Percentiles rank a stretch among this genome's conserved stretches.
Evolutionary conservation across 1,140 invertebrate species (phyloP).

Genomic region (Apis cerana): DNA sequence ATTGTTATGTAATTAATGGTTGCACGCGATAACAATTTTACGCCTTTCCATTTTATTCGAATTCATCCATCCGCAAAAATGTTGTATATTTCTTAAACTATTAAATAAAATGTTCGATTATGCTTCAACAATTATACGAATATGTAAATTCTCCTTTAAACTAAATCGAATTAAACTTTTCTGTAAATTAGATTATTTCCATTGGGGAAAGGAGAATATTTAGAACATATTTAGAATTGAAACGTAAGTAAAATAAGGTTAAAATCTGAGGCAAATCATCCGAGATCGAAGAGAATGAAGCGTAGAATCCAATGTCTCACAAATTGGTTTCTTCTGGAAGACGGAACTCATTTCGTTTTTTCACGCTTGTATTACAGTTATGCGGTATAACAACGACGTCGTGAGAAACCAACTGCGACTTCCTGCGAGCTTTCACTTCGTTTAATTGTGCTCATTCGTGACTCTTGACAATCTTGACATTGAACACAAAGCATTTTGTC

Average conservation of each 20-base stretch:
- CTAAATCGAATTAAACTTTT: too few species aligned
- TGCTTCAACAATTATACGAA: too few species aligned
- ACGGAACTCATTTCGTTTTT: slow-evolving; percentile 12
- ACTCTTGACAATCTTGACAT: slow-evolving; percentile 69
- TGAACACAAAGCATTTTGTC: slow-evolving; percentile 47
- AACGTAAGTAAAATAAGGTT: too few species aligned
- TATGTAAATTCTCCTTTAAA: too few species aligned
- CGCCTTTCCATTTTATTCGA: neutral
- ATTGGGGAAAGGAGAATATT: too few species aligned
- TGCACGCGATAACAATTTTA: neutral
- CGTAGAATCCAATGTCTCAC: too few species aligned
- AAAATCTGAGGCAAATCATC: neutral
- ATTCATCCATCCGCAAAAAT: neutral
- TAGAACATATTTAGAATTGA: too few species aligned
- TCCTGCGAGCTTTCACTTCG: slow-evolving; percentile 68
- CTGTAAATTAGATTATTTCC: too few species aligned
- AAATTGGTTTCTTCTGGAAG: slow-evolving; percentile 1
- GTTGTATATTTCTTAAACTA: too few species aligned
- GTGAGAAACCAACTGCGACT: slow-evolving; percentile 63
- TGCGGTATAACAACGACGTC: slow-evolving; percentile 40
- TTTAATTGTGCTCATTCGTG: slow-evolving; percentile 60
- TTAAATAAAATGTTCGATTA: too few species aligned
- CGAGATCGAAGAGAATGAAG: neutral
- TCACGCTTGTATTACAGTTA: slow-evolving; percentile 34
- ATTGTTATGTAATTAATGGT: too few species aligned